Evolutionary conservation across 1,140 invertebrate species (phyloP).

Genomic region (Meteorus sp.): DNA sequence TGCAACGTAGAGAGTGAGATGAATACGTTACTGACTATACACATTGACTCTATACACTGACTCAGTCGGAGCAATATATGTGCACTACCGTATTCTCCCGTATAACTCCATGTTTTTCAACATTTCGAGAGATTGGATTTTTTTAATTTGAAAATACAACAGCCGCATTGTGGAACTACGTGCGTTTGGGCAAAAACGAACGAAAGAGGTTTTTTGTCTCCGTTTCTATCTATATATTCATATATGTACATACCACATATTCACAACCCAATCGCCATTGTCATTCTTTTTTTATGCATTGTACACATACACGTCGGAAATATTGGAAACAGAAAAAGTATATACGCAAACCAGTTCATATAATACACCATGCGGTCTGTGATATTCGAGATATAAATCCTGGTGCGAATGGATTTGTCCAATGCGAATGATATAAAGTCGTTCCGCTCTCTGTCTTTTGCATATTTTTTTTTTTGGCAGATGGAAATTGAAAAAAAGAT

Average conservation of each 20-base stretch:
- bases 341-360: too few species aligned
- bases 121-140: constrained; percentile 40
- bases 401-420: too few species aligned
- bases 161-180: constrained; percentile 4
- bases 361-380: too few species aligned
- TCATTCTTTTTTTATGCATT: constrained; percentile 16
- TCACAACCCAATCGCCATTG: constrained; percentile 15
- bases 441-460: too few species aligned
- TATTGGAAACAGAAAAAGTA: too few species aligned
- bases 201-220: constrained; percentile 18
- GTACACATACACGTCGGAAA: too few species aligned
- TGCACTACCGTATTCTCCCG: constrained; percentile 35
- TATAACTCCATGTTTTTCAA: constrained; percentile 26
- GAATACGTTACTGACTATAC: not conserved
- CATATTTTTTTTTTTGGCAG: too few species aligned
- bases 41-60: not conserved
- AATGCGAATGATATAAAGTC: too few species aligned
- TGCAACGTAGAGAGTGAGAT: too few species aligned
- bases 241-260: not conserved
- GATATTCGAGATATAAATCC: too few species aligned
- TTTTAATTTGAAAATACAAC: constrained; percentile 39
- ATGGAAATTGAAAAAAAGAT: too few species aligned
- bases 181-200: too few species aligned
- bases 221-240: not conserved
- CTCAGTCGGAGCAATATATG: not conserved